Percentiles rank a stretch among this genome's conserved stretches.
These are phyloP conservation scores for Chitala chitala DNA, from an alignment of 2,113 vertebrate species.

Conservation along the genomic window DNA sequence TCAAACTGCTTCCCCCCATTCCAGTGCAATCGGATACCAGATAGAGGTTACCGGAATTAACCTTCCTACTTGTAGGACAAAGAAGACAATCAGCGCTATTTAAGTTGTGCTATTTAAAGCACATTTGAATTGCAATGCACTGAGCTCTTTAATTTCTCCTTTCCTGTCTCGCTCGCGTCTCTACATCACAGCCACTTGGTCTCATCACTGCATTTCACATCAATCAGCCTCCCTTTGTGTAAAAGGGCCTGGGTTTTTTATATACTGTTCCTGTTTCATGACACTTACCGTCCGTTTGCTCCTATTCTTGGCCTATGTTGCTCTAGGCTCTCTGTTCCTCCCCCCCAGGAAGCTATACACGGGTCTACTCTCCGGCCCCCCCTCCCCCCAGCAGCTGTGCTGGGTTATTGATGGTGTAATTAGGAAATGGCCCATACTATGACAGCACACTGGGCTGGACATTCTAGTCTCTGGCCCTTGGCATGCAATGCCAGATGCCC, in stretches of 20 bases:
- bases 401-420: constrained; percentile 87
- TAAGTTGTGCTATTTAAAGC: constrained; percentile 1
- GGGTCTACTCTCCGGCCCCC: constrained; percentile 21
- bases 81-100: neutral
- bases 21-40: neutral
- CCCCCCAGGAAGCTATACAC: no score
- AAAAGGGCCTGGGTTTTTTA: neutral
- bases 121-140: neutral
- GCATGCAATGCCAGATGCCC: no score
- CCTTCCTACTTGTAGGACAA: neutral
- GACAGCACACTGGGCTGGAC: constrained; percentile 38
- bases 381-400: constrained; percentile 77
- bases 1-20: no score
- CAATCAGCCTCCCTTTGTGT: neutral
- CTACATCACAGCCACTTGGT: neutral
- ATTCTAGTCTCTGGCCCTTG: no score
- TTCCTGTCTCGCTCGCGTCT: neutral
- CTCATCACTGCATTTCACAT: neutral
- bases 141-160: neutral
- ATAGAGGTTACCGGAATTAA: neutral
- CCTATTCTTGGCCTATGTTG: no score
- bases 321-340: no score
- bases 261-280: no score
- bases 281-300: no score
- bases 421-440: constrained; percentile 74